These are phyloP conservation scores for Parnassius apollo DNA, from an alignment of 2,888 invertebrate species.

Conservation along the genomic window DNA sequence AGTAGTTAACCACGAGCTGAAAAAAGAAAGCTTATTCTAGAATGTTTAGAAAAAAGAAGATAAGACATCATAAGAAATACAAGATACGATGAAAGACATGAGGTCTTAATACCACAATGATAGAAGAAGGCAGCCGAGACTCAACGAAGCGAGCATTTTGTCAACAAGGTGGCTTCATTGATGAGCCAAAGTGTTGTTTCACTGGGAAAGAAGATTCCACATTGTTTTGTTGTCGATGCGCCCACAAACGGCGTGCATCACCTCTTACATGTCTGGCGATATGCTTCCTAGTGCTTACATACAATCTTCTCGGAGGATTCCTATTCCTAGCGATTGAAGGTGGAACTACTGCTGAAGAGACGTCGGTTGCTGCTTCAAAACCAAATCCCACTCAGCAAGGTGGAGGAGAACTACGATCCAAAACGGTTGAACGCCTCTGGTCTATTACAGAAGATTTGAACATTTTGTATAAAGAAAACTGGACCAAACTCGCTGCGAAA, in stretches of 20 bases:
- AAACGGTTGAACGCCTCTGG: conserved; percentile 90
- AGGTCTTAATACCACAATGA: conserved; percentile 40
- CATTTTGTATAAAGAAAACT: conserved; percentile 94
- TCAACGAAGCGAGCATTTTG: conserved; percentile 39
- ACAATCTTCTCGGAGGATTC: conserved; percentile 95
- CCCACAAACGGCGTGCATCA: conserved; percentile 66
- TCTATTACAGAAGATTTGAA: conserved; percentile 93
- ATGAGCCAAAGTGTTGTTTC: conserved; percentile 47
- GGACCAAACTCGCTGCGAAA: conserved; percentile 93
- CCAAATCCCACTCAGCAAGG: conserved; percentile 81
- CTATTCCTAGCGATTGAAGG: conserved; percentile 88
- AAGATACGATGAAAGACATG: conserved; percentile 53
- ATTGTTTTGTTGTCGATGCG: conserved; percentile 73
- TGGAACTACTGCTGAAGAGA: conserved; percentile 57
- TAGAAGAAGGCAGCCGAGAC: conserved; percentile 44
- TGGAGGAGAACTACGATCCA: conserved; percentile 82
- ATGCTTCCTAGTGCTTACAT: conserved; percentile 92
- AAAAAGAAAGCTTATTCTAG: conserved; percentile 31
- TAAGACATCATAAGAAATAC: conserved; percentile 57
- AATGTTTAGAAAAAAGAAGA: conserved; percentile 50
- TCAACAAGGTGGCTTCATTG: conserved; percentile 33
- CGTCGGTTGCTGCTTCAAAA: conserved; percentile 84
- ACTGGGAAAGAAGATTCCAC: conserved; percentile 39
- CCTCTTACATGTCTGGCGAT: conserved; percentile 90
- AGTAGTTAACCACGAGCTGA: conserved; percentile 10